phyloP scores from a whole-genome alignment of 2,113 vertebrate species.

The Campylomormyrus numenius region DNA sequence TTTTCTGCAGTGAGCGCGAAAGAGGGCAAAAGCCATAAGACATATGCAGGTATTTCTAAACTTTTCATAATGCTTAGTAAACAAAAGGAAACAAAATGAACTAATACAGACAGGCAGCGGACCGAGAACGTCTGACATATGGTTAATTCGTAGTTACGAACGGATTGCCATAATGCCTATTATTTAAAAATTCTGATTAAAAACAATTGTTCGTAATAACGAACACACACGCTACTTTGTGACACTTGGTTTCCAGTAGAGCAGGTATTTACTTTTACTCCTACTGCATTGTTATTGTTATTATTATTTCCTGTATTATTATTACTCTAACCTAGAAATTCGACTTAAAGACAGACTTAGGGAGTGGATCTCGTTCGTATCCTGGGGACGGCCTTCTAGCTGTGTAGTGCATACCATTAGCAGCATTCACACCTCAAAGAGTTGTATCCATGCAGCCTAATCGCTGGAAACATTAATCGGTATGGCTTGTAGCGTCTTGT shows the following conservation, averaged over 20 bases:
- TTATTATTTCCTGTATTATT: background rate
- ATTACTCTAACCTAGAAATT: background rate
- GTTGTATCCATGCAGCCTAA: background rate
- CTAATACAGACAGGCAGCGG: background rate
- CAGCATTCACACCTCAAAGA: background rate
- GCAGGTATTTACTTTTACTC: background rate
- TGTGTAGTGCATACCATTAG: background rate
- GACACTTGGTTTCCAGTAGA: background rate
- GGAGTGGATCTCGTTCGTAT: background rate
- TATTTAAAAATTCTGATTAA: background rate
- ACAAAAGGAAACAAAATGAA: background rate
- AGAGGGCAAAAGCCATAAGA: background rate
- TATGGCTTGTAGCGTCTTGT: background rate
- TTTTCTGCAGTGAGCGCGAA: background rate
- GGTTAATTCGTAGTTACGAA: background rate
- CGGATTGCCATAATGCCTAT: background rate
- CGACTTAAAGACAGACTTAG: background rate
- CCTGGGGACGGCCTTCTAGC: background rate
- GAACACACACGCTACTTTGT: background rate
- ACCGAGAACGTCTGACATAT: background rate
- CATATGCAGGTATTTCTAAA: background rate
- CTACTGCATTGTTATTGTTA: background rate
- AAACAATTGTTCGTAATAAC: background rate
- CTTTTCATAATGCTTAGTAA: background rate
- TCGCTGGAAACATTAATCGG: background rate